Percentiles rank a stretch among this genome's conserved stretches.
Conservation (phyloP, 2,797 vertebrate species). For the Pseudomugil gertrudae region DNA sequence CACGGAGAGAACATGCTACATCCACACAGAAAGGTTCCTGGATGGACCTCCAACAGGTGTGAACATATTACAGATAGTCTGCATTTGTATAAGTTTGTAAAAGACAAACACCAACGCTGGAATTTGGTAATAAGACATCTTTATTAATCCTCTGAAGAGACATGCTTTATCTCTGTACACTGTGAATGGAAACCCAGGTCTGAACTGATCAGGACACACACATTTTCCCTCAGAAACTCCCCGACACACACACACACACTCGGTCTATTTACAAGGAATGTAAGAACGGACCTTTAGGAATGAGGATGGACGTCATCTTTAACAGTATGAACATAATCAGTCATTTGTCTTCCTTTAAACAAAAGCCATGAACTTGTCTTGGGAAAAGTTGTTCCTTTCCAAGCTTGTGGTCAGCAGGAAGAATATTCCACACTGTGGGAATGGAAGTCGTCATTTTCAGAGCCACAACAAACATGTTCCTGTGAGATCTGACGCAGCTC, state of each 20-base stretch:
- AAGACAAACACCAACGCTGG: background rate
- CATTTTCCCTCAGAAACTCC: slow-evolving; percentile 22
- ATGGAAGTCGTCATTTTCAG: slow-evolving; percentile 28
- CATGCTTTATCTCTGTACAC: slow-evolving; percentile 85
- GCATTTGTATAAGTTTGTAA: background rate
- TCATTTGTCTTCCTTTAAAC: slow-evolving; percentile 38
- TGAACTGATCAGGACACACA: slow-evolving; percentile 67
- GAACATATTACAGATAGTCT: background rate
- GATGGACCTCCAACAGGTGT: too few relatives aligned
- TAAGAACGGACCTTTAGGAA: slow-evolving; percentile 20
- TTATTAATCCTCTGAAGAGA: slow-evolving; percentile 84
- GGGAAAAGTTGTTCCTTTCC: slow-evolving; percentile 28
- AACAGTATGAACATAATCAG: slow-evolving; percentile 36
- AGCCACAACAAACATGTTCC: slow-evolving; percentile 19
- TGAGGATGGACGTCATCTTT: slow-evolving; percentile 5
- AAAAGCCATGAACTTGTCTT: slow-evolving; percentile 36
- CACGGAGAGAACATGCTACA: too few relatives aligned
- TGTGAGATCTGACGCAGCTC: slow-evolving; percentile 11
- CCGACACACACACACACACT: slow-evolving; percentile 51
- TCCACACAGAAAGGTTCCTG: too few relatives aligned
- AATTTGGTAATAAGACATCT: slow-evolving; percentile 83
- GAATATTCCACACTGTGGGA: slow-evolving; percentile 23
- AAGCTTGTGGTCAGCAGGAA: slow-evolving; percentile 38
- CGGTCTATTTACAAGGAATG: slow-evolving; percentile 59
- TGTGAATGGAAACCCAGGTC: slow-evolving; percentile 76